Conservation (phyloP, 1,140 invertebrate genomes). For the Caenorhabditis remanei region DNA sequence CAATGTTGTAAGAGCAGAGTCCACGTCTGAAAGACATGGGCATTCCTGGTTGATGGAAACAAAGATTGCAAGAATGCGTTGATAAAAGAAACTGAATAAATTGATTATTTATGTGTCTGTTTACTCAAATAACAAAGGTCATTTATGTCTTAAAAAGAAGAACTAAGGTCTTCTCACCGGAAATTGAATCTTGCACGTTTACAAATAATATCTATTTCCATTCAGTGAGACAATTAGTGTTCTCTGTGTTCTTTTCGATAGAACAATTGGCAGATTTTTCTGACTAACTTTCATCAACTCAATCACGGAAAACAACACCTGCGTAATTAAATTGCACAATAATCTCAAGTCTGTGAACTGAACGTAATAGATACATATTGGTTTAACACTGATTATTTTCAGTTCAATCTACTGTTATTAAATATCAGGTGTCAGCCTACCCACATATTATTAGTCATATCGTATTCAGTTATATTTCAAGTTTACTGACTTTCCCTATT, state of each 20-base stretch:
- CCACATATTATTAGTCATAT: no score
- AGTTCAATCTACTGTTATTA: no score
- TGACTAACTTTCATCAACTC: no score
- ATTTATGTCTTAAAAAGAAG: neutral
- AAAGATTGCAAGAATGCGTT: neutral
- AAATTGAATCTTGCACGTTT: slow-evolving; percentile 13
- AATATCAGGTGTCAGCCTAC: no score
- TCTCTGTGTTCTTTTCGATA: neutral
- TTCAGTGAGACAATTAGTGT: neutral
- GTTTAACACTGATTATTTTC: no score
- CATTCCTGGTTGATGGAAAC: neutral
- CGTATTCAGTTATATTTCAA: no score
- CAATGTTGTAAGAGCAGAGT: neutral
- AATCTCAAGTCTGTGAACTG: no score
- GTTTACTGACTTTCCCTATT: no score
- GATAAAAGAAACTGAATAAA: neutral
- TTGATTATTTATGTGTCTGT: slow-evolving; percentile 45
- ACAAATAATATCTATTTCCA: neutral
- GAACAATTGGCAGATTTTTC: no score
- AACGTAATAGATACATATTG: no score
- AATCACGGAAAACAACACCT: no score
- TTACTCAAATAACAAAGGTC: neutral
- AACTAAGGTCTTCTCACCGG: neutral
- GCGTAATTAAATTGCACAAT: no score
- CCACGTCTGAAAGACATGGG: neutral